These are phyloP conservation scores for Cottoperca gobio DNA, from an alignment of 2,797 vertebrate genomes.

Conservation along the genomic window DNA sequence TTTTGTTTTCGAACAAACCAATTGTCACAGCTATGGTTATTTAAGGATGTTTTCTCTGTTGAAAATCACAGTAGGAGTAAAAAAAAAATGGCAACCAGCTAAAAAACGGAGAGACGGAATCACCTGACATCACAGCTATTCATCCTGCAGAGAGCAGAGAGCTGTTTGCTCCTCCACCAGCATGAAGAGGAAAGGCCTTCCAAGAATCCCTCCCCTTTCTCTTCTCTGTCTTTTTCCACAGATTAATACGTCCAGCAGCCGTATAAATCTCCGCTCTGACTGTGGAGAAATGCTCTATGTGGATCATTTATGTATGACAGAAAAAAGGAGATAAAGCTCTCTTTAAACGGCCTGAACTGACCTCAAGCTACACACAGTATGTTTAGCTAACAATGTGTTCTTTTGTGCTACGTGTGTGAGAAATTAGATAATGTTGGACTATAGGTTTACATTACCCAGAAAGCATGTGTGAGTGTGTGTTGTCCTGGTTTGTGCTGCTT, in stretches of 20 bases:
- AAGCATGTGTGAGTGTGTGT: slow-evolving; percentile 31
- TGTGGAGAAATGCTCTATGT: slow-evolving; percentile 65
- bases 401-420: slow-evolving; percentile 17
- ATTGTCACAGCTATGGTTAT: slow-evolving; percentile 57
- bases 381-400: slow-evolving; percentile 6
- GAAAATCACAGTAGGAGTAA: slow-evolving; percentile 42
- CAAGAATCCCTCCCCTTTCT: slow-evolving; percentile 66
- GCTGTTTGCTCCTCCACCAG: slow-evolving; percentile 61
- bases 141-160: slow-evolving; percentile 52
- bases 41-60: slow-evolving; percentile 49
- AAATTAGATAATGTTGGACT: slow-evolving; percentile 30
- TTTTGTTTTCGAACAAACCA: slow-evolving; percentile 47
- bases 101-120: slow-evolving; percentile 53
- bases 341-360: slow-evolving; percentile 29
- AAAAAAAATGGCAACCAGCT: slow-evolving; percentile 34
- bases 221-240: slow-evolving; percentile 62
- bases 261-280: slow-evolving; percentile 67
- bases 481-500: slow-evolving; percentile 40
- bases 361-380: slow-evolving; percentile 13
- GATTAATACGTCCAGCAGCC: slow-evolving; percentile 71
- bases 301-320: slow-evolving; percentile 66
- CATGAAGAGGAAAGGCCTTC: slow-evolving; percentile 63
- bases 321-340: slow-evolving; percentile 60
- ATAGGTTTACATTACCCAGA: slow-evolving; percentile 34
- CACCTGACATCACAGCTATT: slow-evolving; percentile 68